These are phyloP conservation scores for Zaprionus nigranus DNA, from an alignment of 1,140 invertebrate species.

Conservation along the genomic window DNA sequence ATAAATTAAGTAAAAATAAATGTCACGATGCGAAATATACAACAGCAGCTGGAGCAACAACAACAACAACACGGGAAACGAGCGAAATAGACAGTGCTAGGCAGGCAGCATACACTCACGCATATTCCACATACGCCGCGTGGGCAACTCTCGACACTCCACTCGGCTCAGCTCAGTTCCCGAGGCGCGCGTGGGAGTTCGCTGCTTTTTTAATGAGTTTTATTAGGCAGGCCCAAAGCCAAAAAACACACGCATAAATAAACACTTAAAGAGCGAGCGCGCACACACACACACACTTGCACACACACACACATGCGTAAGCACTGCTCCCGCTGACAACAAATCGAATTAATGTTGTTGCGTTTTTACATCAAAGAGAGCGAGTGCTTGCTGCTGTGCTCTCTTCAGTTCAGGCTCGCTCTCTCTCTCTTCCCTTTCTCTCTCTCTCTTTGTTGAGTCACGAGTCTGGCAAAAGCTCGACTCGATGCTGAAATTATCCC, in stretches of 20 bases:
- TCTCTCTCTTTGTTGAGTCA: slow-evolving; percentile 20
- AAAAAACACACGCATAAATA: slow-evolving; percentile 71
- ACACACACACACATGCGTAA: slow-evolving; percentile 9
- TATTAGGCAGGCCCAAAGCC: slow-evolving; percentile 61
- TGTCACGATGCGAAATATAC: slow-evolving; percentile 62
- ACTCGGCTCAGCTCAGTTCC: not conserved
- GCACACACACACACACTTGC: slow-evolving; percentile 17
- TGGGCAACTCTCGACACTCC: slow-evolving; percentile 26
- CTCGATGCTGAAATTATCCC: slow-evolving; percentile 64
- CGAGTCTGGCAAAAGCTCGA: slow-evolving; percentile 65
- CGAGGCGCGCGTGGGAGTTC: slow-evolving; percentile 28
- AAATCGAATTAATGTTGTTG: slow-evolving; percentile 70
- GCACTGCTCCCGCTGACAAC: slow-evolving; percentile 24
- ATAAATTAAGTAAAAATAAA: slow-evolving; percentile 84
- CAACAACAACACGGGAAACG: not conserved
- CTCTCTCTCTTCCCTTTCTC: slow-evolving; percentile 11
- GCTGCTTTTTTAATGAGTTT: slow-evolving; percentile 77
- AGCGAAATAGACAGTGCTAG: slow-evolving; percentile 23
- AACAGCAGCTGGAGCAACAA: slow-evolving; percentile 18
- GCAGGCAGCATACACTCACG: too few relatives aligned
- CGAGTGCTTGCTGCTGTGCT: slow-evolving; percentile 20
- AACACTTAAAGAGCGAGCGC: slow-evolving; percentile 74
- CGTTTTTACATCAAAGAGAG: slow-evolving; percentile 53
- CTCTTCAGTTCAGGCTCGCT: not conserved
- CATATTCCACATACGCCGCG: slow-evolving; percentile 47